Conservation (phyloP, 2,113 vertebrate genomes). For the Ctenomys sociabilis region DNA sequence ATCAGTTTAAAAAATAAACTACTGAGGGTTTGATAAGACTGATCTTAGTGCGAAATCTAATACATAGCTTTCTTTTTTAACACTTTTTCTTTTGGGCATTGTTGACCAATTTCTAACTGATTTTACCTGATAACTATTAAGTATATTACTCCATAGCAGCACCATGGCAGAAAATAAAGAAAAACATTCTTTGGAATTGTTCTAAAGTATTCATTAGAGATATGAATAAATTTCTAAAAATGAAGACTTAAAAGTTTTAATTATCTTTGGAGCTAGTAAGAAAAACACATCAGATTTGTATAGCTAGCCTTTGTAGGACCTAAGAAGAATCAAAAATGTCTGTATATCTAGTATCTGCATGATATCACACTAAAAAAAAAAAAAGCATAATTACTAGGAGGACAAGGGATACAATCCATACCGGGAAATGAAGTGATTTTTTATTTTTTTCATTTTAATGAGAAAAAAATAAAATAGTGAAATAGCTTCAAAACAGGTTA, state of each 20-base stretch:
- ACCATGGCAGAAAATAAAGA: not conserved
- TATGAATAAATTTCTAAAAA: not conserved
- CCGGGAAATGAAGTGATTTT: not conserved
- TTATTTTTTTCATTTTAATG: too few relatives aligned
- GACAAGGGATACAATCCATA: not conserved
- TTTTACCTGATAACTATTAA: not conserved
- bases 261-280: not conserved
- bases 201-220: conserved; percentile 27
- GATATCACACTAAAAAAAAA: not conserved
- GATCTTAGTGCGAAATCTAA: conserved; percentile 13
- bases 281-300: not conserved
- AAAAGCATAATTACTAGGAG: not conserved
- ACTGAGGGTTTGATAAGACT: not conserved
- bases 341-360: not conserved
- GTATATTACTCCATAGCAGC: not conserved
- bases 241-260: not conserved
- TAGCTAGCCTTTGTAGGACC: not conserved
- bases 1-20: not conserved
- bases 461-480: too few relatives aligned
- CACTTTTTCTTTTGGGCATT: conserved; percentile 26
- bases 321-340: not conserved
- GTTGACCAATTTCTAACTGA: not conserved
- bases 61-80: not conserved
- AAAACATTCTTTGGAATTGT: not conserved
- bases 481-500: too few relatives aligned